phyloP scores from a whole-genome alignment of 2,888 invertebrate species.

The Diaphora mendica region DNA sequence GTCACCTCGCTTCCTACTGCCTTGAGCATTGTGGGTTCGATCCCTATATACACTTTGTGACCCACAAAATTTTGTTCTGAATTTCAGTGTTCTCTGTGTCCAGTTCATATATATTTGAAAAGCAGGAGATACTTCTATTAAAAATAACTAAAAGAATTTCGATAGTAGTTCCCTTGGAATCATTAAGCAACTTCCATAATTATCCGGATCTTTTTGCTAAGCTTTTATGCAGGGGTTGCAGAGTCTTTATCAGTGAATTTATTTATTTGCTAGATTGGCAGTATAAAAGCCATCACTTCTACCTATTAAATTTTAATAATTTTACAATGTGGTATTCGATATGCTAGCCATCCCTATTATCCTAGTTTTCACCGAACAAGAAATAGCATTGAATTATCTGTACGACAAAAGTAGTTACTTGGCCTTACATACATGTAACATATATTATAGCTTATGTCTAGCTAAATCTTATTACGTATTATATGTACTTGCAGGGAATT shows the following conservation, averaged over 20 bases:
- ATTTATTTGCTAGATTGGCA: too few species aligned
- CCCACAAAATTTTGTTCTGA: too few species aligned
- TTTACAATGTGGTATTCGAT: neutral
- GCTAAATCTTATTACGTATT: conserved; percentile 56
- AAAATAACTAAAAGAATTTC: too few species aligned
- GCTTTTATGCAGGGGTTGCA: too few species aligned
- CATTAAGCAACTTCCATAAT: neutral
- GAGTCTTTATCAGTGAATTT: too few species aligned
- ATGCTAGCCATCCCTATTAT: neutral
- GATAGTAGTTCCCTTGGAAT: too few species aligned
- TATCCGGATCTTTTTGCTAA: neutral
- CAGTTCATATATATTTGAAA: too few species aligned
- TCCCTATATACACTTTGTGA: too few species aligned
- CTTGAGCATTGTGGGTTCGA: too few species aligned
- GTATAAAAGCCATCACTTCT: neutral
- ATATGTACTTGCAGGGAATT: conserved; percentile 49
- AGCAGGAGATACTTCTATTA: too few species aligned
- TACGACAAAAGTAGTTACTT: neutral
- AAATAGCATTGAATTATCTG: neutral
- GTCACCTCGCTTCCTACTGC: too few species aligned
- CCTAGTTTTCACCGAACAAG: neutral
- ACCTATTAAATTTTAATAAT: neutral
- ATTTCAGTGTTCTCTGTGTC: too few species aligned
- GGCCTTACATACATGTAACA: conserved; percentile 11
- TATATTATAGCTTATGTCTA: conserved; percentile 37